Conservation (phyloP, 2,113 vertebrate genomes). For the Leptodactylus fuscus region DNA sequence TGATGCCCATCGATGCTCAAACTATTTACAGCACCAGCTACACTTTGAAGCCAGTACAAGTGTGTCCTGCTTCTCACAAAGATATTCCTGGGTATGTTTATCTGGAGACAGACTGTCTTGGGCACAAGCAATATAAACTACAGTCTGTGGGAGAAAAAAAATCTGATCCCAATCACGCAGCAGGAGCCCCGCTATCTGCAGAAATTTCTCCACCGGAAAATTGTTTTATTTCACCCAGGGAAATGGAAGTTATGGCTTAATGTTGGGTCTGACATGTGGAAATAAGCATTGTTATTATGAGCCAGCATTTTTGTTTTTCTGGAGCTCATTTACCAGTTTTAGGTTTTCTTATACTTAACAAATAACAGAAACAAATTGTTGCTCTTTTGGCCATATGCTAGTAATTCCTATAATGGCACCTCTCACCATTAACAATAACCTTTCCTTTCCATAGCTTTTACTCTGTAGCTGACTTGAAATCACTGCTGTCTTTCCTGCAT, state of each 20-base stretch:
- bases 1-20: background rate
- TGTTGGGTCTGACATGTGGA: background rate
- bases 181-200: background rate
- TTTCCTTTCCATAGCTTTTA: background rate
- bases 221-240: background rate
- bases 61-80: background rate
- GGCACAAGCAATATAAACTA: background rate
- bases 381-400: background rate
- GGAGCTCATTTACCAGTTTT: background rate
- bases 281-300: background rate
- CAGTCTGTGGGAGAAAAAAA: background rate
- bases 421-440: background rate
- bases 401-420: background rate
- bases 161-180: background rate
- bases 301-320: background rate
- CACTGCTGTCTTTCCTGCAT: background rate
- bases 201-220: background rate
- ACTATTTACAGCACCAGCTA: background rate
- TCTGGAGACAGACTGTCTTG: background rate
- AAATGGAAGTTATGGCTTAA: background rate
- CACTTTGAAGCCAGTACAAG: background rate
- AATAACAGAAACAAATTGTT: background rate
- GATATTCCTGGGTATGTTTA: background rate
- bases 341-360: background rate
- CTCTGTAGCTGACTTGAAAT: background rate